Base-by-base conservation (phyloP, 2,888 invertebrate genomes). In the Phortica magna region DNA sequence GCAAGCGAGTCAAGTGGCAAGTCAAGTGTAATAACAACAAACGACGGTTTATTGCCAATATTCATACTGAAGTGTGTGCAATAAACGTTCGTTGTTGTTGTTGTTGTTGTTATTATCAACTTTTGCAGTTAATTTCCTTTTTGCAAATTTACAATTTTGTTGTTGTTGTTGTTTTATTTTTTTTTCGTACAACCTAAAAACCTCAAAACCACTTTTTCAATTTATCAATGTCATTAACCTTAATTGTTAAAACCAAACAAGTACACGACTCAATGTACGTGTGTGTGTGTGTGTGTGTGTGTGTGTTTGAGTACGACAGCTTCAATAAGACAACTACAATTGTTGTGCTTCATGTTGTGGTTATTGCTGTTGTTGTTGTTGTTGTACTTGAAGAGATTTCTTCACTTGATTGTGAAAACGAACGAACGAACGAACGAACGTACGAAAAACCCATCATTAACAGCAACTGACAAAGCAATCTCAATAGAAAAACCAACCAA, bases 161-260 rank as follows among this genome's bases (percentile, higher is more conserved):
- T n/a, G n/a, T n/a, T n/a, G n/a, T 31, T 31, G 31, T 4, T 31
- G 3, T 4, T 31, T 7, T 68, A 6, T 48, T 48, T 48, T 3
- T 7, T 71, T 55, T n/a, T 53, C 6, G 19, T n/a, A 71, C 17
- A 85, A 81, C 85, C 84, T 75, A 85, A 78, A 85, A 84, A 84
- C 86, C 83, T 80, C 84, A 84, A 84, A 79, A 80, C 82, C 84
- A 72, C 82, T 75, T 81, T 86, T 80, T 81, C 85, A 85, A 84
- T 83, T 83, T 84, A 84, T 82, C 83, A 83, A 76, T 86, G 83
- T 84, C 84, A 83, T 84, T 86, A 86, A 81, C 84, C 87, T 80
- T 86, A 84, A 84, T 84, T 85, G 83, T 71, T 71, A 71, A 71
- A 71, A 31, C 48, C 48, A 70, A 70, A 53, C 70, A 71, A 71